Conservation (phyloP, 2,888 invertebrate genomes). For the Papilio gigon region DNA sequence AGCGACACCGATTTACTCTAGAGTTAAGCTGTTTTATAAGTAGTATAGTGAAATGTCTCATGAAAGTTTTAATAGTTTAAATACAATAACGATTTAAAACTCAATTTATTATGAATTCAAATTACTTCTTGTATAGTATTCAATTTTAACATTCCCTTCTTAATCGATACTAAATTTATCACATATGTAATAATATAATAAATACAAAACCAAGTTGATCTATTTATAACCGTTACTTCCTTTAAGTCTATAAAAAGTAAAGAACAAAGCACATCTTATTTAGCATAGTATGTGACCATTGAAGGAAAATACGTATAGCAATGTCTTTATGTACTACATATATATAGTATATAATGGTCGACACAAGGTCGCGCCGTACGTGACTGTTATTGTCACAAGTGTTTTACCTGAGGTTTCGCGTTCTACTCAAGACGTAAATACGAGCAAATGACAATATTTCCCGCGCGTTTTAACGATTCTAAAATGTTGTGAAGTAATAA, state of each 20-base stretch:
- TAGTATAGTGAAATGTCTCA: no score
- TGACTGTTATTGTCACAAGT: constrained; percentile 38
- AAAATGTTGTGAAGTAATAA: no score
- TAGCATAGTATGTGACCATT: constrained; percentile 21
- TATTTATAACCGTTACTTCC: constrained; percentile 20
- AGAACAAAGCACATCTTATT: constrained; percentile 10
- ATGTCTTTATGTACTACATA: background rate
- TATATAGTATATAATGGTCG: constrained; percentile 22
- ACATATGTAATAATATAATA: background rate
- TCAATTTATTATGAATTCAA: background rate
- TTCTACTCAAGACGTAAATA: constrained; percentile 15
- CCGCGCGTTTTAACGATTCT: constrained; percentile 6
- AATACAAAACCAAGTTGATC: background rate
- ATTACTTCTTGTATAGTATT: background rate
- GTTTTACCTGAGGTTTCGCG: constrained; percentile 23
- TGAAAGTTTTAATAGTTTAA: no score
- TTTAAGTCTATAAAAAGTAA: constrained; percentile 30
- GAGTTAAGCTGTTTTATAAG: no score
- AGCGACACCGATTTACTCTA: no score
- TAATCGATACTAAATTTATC: background rate
- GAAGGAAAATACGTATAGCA: constrained; percentile 37
- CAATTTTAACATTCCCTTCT: background rate
- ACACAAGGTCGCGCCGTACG: constrained; percentile 31
- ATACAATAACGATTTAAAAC: background rate
- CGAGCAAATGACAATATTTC: constrained; percentile 11